Conservation (phyloP, 2,888 invertebrate species). For the Ophraella communa region DNA sequence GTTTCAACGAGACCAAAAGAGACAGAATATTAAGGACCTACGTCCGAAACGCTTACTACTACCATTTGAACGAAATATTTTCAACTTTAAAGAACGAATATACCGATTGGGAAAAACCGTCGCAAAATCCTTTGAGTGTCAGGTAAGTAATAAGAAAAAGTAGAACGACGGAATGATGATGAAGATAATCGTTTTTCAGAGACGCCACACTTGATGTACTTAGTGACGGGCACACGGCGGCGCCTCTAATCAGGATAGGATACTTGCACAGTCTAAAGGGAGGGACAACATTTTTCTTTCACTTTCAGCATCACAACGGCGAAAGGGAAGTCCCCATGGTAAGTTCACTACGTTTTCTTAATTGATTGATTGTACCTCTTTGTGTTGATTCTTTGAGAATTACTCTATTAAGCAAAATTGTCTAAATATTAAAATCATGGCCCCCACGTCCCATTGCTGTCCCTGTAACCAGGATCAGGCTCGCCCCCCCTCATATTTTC, state of each 20-base stretch:
- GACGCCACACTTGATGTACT: constrained; percentile 86
- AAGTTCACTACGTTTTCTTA: no score
- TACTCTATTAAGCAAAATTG: no score
- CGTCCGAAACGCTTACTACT: constrained; percentile 93
- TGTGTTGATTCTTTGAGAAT: no score
- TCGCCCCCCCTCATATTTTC: no score
- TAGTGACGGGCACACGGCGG: constrained; percentile 90
- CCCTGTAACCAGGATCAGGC: no score
- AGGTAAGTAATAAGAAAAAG: constrained; percentile 1
- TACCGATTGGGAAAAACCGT: constrained; percentile 93
- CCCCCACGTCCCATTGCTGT: no score
- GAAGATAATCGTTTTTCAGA: constrained; percentile 55
- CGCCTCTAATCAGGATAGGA: constrained; percentile 81
- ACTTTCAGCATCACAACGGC: constrained; percentile 84
- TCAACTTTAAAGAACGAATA: constrained; percentile 93
- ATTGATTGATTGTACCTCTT: no score
- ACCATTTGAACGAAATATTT: constrained; percentile 93
- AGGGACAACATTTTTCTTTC: constrained; percentile 84
- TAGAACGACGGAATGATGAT: no score
- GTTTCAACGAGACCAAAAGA: constrained; percentile 86
- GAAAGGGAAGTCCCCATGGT: constrained; percentile 76
- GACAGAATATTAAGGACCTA: constrained; percentile 89
- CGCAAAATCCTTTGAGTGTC: constrained; percentile 84
- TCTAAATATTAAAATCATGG: no score
- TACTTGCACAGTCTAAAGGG: constrained; percentile 80